Percentiles rank a stretch among this genome's conserved stretches.
Evolutionary conservation across 2,797 vertebrate species (phyloP).

Genomic region (Capromys pilorides): DNA sequence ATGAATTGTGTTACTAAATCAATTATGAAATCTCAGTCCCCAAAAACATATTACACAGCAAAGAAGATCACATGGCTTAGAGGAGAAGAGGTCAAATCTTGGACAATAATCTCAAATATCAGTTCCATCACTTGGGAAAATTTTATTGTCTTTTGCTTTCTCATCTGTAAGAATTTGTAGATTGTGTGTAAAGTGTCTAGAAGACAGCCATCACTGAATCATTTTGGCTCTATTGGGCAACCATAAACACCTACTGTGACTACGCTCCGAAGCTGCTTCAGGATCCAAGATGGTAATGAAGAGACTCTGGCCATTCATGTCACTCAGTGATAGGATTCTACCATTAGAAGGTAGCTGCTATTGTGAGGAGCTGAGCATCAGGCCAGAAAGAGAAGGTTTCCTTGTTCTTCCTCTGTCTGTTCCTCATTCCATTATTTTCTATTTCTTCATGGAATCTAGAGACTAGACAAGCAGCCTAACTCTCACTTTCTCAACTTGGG

Average conservation of each 20-base stretch:
- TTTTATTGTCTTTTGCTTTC: background rate
- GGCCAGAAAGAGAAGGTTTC: no score
- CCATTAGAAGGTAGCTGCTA: background rate
- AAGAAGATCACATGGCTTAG: background rate
- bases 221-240: background rate
- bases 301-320: background rate
- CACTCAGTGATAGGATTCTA: fast-evolving
- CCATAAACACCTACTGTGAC: background rate
- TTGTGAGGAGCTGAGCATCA: fast-evolving
- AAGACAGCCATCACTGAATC: background rate
- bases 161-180: background rate
- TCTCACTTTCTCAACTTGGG: background rate
- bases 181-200: background rate
- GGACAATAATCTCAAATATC: background rate
- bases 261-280: background rate
- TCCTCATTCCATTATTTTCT: background rate
- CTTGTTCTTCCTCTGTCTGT: background rate
- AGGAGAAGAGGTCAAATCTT: background rate
- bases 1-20: background rate
- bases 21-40: no score
- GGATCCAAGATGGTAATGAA: background rate
- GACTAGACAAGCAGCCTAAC: background rate
- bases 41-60: background rate
- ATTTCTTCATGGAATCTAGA: background rate
- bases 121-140: background rate